Percentiles rank a stretch among this genome's conserved stretches.
Evolutionary conservation across 2,888 invertebrate species (phyloP).

Genomic region (Drosophila bunnanda): DNA sequence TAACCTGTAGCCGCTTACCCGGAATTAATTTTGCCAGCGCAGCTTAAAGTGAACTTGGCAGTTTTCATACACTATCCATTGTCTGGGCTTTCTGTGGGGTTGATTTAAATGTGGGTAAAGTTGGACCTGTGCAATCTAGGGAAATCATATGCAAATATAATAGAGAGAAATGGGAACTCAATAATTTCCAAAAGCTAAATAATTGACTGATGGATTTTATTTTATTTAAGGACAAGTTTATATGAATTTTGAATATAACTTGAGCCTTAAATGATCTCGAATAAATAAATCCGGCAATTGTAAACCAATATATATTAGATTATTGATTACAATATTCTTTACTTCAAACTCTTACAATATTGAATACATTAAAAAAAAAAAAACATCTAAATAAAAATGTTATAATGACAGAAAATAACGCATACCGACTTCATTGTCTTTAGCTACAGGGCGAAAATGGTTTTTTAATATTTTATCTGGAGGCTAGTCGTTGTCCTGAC

Average conservation of each 20-base stretch:
- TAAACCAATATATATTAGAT: too few relatives aligned
- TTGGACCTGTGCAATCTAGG: not conserved
- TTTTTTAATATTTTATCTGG: conserved; percentile 32
- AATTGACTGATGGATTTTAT: not conserved
- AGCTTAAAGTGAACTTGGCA: conserved; percentile 10
- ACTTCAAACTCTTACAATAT: too few relatives aligned
- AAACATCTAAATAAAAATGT: too few relatives aligned
- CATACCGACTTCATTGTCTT: conserved; percentile 1
- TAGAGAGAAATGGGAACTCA: not conserved
- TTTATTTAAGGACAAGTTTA: not conserved
- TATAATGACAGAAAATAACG: conserved; percentile 2
- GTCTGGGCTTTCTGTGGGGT: not conserved
- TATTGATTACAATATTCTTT: too few relatives aligned
- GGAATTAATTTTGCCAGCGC: conserved; percentile 25
- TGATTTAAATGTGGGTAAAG: not conserved
- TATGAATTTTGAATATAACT: not conserved
- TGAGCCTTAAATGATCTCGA: not conserved
- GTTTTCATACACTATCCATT: conserved; percentile 5
- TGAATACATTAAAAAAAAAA: too few relatives aligned
- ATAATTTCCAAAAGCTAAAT: not conserved
- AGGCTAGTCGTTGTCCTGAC: conserved; percentile 53
- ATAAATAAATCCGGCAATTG: too few relatives aligned
- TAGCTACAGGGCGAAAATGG: conserved; percentile 7
- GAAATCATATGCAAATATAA: not conserved
- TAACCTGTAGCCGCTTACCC: not conserved